Conservation (phyloP, 2,113 vertebrate genomes). For the Haliaeetus leucogaster region DNA sequence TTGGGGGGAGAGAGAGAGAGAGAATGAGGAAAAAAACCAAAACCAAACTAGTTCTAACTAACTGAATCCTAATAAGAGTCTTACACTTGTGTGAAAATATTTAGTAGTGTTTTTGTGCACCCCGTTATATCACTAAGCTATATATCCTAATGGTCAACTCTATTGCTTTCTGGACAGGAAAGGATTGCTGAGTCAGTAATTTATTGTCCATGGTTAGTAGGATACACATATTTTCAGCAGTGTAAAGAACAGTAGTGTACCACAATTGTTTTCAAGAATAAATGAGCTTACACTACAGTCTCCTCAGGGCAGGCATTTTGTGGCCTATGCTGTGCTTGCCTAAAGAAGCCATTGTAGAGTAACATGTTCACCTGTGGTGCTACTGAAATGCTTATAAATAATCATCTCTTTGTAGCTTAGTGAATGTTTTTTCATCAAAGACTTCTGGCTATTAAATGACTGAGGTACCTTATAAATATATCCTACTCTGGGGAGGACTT, state of each 20-base stretch:
- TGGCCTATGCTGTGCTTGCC: background rate
- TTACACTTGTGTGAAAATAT: background rate
- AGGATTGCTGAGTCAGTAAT: background rate
- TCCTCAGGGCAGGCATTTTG: background rate
- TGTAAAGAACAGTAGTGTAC: background rate
- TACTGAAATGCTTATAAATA: background rate
- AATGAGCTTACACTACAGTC: background rate
- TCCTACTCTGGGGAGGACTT: background rate
- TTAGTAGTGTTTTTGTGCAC: background rate
- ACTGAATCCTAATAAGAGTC: background rate
- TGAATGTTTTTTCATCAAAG: background rate
- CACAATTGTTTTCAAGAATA: background rate
- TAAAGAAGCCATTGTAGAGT: background rate
- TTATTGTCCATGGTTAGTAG: background rate
- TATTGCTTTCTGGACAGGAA: background rate
- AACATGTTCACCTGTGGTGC: background rate
- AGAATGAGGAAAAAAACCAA: accelerated
- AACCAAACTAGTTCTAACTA: background rate
- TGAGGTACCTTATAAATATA: background rate
- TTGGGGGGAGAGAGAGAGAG: background rate
- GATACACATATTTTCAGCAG: background rate
- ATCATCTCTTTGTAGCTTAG: background rate
- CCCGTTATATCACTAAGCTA: constrained; percentile 4
- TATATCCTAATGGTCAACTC: background rate
- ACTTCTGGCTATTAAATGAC: background rate